Conservation (phyloP, 2,113 vertebrate genomes). For the Misgurnus anguillicaudatus region DNA sequence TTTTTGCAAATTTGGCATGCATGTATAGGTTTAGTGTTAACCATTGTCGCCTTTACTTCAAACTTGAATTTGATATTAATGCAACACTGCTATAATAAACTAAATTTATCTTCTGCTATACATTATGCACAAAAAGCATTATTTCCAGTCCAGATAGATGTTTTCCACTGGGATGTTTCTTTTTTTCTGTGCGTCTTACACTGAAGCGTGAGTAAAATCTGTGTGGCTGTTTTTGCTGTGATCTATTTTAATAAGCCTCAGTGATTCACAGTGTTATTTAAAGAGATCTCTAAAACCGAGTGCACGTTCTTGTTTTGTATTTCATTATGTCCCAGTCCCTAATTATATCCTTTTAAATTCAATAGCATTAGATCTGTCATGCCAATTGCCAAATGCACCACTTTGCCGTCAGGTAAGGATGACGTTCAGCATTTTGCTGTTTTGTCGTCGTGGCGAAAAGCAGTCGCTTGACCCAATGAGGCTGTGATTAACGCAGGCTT, state of each 20-base stretch:
- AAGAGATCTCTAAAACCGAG: neutral
- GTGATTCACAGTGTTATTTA: slow-evolving; percentile 25
- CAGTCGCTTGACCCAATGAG: slow-evolving; percentile 36
- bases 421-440: neutral
- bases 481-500: slow-evolving; percentile 18
- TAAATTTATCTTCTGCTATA: no score
- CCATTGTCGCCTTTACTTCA: no score
- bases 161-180: neutral
- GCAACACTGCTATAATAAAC: no score
- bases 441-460: slow-evolving; percentile 24
- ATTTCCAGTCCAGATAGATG: neutral
- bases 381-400: slow-evolving; percentile 20
- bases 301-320: neutral
- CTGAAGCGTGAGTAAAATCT: neutral
- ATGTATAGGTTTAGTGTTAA: no score
- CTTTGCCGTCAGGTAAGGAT: neutral
- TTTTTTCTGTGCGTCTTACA: neutral
- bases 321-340: slow-evolving; percentile 9
- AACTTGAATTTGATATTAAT: neutral
- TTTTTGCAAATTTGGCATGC: no score
- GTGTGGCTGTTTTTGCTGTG: neutral
- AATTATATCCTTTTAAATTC: slow-evolving; percentile 40
- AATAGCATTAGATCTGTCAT: slow-evolving; percentile 42
- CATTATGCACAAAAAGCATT: neutral
- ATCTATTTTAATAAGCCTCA: slow-evolving; percentile 23